These are phyloP conservation scores for Cyanoramphus novaezelandiae DNA, from an alignment of 2,113 vertebrate genomes.

Conservation along the genomic window DNA sequence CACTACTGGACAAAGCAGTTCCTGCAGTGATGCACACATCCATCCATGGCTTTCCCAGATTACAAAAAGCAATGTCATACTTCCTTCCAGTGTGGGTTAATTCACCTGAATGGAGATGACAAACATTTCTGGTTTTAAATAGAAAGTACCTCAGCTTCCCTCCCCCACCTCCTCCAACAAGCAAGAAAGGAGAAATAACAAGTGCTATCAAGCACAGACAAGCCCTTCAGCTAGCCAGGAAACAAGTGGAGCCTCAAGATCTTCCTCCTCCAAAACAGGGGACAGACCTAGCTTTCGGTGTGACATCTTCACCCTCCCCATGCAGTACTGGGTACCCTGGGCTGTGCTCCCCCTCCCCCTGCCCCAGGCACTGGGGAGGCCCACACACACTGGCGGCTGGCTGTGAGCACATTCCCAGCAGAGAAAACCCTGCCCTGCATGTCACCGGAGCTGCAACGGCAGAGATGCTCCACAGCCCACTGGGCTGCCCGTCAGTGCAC, in stretches of 20 bases:
- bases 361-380: rapidly evolving
- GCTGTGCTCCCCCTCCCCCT: neutral
- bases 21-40: neutral
- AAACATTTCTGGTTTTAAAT: slow-evolving; percentile 41
- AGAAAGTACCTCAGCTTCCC: slow-evolving; percentile 35
- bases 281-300: rapidly evolving
- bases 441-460: rapidly evolving
- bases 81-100: slow-evolving; percentile 13
- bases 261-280: neutral
- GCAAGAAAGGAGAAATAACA: slow-evolving; percentile 14
- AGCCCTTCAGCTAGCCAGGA: slow-evolving; percentile 28
- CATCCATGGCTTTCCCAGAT: neutral
- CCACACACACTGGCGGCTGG: neutral
- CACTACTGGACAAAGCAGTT: neutral
- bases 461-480: rapidly evolving
- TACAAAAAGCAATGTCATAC: neutral
- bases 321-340: rapidly evolving
- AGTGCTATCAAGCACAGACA: slow-evolving; percentile 50
- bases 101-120: neutral
- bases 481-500: rapidly evolving
- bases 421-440: neutral
- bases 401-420: neutral
- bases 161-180: neutral
- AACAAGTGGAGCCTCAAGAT: neutral
- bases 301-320: rapidly evolving